A percentile compares a stretch with the other conserved stretches of the same genome.
Evolutionary conservation across 30 jellyfish, hydroid and myxozoan genomes (phyloP).

Genomic region (Clytia hemisphaerica): DNA sequence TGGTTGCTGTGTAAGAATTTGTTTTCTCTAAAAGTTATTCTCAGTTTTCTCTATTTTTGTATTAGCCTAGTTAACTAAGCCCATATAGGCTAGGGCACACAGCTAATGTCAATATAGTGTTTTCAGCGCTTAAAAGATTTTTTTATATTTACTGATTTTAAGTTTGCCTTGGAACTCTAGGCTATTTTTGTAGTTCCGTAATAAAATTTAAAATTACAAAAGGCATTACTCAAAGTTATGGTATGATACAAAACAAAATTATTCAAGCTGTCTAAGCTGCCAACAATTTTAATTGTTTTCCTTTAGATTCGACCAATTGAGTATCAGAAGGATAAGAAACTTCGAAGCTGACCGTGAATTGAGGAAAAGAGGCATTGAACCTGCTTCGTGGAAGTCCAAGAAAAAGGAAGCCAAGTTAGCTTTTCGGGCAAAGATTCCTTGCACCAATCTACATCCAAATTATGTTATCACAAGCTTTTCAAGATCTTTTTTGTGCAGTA

Average conservation of each 20-base stretch:
- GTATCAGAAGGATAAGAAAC: slow-evolving; percentile 83
- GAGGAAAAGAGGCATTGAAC: slow-evolving; percentile 85
- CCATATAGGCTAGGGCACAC: too few species aligned
- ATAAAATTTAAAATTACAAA: too few species aligned
- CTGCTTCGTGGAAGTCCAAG: slow-evolving; percentile 88
- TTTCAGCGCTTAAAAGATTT: too few species aligned
- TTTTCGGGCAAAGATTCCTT: slow-evolving; percentile 79
- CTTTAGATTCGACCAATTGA: slow-evolving; percentile 79
- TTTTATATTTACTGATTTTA: too few species aligned
- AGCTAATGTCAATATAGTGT: too few species aligned
- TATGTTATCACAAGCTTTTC: slow-evolving; percentile 77
- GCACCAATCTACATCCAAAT: slow-evolving; percentile 54
- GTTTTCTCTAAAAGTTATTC: neutral
- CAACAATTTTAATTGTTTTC: neutral
- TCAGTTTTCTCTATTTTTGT: too few species aligned
- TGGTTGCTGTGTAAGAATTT: slow-evolving; percentile 80
- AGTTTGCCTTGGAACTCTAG: too few species aligned
- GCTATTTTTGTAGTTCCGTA: too few species aligned
- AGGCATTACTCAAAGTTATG: too few species aligned
- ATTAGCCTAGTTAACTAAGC: too few species aligned
- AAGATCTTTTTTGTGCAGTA: slow-evolving; percentile 87
- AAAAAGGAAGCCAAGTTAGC: slow-evolving; percentile 89
- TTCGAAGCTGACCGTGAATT: slow-evolving; percentile 93
- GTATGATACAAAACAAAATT: too few species aligned
- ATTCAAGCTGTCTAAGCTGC: too few species aligned